Evolutionary conservation across 2,797 vertebrate genomes (phyloP).

Genomic region (Loris lydekkerianus): DNA sequence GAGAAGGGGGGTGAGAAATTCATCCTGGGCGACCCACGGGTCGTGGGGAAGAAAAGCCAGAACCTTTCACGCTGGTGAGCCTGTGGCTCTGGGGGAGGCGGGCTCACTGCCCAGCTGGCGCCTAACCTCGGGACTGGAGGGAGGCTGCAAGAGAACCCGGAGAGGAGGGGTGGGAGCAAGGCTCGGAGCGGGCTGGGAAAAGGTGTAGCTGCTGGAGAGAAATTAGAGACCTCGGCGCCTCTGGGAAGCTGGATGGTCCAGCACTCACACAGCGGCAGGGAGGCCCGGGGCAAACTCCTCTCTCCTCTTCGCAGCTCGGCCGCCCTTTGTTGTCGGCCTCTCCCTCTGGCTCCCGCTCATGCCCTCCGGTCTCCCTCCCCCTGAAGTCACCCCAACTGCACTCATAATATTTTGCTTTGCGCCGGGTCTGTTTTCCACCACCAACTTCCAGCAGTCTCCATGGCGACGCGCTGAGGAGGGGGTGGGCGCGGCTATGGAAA

Average conservation of each 20-base stretch:
- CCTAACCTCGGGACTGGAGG: background rate
- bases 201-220: conserved; percentile 68
- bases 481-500: conserved; percentile 85
- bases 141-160: background rate
- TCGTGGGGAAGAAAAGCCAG: conserved; percentile 70
- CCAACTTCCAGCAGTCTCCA: conserved; percentile 86
- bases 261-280: conserved; percentile 57
- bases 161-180: background rate
- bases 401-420: conserved; percentile 88
- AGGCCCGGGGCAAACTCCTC: conserved; percentile 77
- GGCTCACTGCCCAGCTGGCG: conserved; percentile 62
- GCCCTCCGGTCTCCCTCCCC: conserved; percentile 88
- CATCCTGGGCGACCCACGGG: conserved; percentile 51
- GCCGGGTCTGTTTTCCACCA: conserved; percentile 86
- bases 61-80: conserved; percentile 43
- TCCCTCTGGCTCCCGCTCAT: conserved; percentile 90
- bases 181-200: background rate
- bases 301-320: conserved; percentile 86
- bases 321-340: conserved; percentile 91
- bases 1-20: conserved; percentile 47
- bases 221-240: conserved; percentile 51
- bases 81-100: background rate
- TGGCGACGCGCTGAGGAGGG: conserved; percentile 88
- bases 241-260: conserved; percentile 58
- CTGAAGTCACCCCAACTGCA: conserved; percentile 90